phyloP scores from a whole-genome alignment of 2,888 invertebrate genomes.

The Trachelus troglodyta region DNA sequence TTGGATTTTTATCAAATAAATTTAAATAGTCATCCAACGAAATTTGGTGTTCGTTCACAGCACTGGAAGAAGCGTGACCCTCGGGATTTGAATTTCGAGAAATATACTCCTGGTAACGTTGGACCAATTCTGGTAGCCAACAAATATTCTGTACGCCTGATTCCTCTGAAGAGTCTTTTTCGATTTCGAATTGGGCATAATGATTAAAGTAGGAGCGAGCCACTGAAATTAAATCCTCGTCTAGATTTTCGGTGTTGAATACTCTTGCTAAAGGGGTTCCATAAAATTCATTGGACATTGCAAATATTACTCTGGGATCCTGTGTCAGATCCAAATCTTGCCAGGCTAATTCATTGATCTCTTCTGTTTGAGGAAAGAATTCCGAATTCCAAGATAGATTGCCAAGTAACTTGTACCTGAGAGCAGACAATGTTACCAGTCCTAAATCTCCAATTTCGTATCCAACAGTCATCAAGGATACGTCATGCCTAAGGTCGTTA shows the following conservation, averaged over 20 bases:
- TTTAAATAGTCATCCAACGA: constrained; percentile 21
- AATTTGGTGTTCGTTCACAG: constrained; percentile 12
- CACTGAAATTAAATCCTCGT: constrained; percentile 42
- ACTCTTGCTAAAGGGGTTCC: constrained; percentile 49
- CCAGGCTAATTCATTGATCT: constrained; percentile 59
- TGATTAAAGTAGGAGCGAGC: constrained; percentile 42
- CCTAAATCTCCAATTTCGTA: constrained; percentile 63
- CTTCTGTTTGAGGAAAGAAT: constrained; percentile 46
- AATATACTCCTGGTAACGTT: constrained; percentile 45
- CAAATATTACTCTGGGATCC: constrained; percentile 57
- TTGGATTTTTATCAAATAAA: constrained; percentile 16
- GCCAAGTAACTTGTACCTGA: constrained; percentile 54
- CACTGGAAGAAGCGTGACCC: constrained; percentile 6
- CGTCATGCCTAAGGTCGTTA: constrained; percentile 43
- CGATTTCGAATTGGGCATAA: constrained; percentile 27
- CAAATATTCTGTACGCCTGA: constrained; percentile 12
- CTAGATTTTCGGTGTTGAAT: constrained; percentile 47
- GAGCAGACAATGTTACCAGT: constrained; percentile 55
- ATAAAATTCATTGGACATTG: constrained; percentile 55
- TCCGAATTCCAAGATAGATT: constrained; percentile 31
- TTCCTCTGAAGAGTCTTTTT: constrained; percentile 11
- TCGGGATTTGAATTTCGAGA: constrained; percentile 22
- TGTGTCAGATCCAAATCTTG: constrained; percentile 57
- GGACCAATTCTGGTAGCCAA: constrained; percentile 45
- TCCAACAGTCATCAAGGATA: constrained; percentile 52